Evolutionary conservation across 2,888 invertebrate genomes (phyloP).

Genomic region (Hydrotaea diabolus): DNA sequence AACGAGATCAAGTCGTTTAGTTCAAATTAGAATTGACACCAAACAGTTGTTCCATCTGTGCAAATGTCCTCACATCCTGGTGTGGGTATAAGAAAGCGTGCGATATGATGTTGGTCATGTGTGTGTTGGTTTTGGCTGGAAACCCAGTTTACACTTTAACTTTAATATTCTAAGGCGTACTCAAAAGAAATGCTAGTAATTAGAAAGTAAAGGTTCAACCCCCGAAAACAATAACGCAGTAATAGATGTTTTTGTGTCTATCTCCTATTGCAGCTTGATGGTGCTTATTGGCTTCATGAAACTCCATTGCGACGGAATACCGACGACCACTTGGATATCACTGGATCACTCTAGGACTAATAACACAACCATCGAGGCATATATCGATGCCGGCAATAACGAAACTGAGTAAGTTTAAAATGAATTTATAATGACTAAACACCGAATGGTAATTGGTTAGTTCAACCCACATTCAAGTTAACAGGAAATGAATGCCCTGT

Average conservation of each 20-base stretch:
- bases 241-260: neutral
- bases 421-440: no score
- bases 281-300: conserved; percentile 60
- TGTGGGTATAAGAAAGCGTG: neutral
- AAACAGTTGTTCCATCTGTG: conserved; percentile 31
- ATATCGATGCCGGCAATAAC: conserved; percentile 7
- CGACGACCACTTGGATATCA: conserved; percentile 56
- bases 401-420: conserved; percentile 38
- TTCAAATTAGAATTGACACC: conserved; percentile 61
- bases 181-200: neutral
- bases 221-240: neutral
- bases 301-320: conserved; percentile 67
- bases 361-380: conserved; percentile 51
- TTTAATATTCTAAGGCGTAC: neutral
- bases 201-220: no score
- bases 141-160: neutral
- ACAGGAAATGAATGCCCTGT: no score
- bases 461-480: no score
- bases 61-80: neutral
- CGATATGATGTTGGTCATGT: neutral
- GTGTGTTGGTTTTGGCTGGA: neutral
- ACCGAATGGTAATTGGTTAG: no score
- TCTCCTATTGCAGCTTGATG: conserved; percentile 53
- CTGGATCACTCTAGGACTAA: conserved; percentile 33
- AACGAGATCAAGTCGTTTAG: conserved; percentile 64